A percentile compares a stretch with the other conserved stretches of the same genome.
Conservation (phyloP, 1,140 invertebrate genomes). For the Brachionus paranguensis region DNA sequence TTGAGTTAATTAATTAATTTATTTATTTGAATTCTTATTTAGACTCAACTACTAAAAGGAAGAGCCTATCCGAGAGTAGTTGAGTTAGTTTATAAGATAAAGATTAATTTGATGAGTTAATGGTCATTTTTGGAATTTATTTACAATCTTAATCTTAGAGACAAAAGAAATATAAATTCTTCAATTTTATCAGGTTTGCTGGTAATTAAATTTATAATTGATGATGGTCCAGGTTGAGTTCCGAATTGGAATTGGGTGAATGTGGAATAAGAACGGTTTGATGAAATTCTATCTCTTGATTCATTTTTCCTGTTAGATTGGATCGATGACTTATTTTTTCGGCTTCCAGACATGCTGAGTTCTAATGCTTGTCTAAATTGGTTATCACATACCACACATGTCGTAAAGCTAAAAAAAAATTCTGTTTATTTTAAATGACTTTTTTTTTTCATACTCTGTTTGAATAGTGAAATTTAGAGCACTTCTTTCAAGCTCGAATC, state of each 20-base stretch:
- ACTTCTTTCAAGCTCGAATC: constrained; percentile 66
- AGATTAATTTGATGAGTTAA: too few relatives aligned
- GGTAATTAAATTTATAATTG: not conserved
- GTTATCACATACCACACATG: constrained; percentile 21
- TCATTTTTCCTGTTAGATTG: not conserved
- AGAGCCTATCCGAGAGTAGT: too few relatives aligned
- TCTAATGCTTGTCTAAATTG: constrained; percentile 10
- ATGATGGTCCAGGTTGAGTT: not conserved
- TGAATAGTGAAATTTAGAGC: constrained; percentile 49
- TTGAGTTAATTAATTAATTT: too few relatives aligned
- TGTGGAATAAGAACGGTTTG: not conserved
- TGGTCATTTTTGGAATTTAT: constrained; percentile 6
- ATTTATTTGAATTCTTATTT: too few relatives aligned
- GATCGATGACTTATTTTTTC: not conserved
- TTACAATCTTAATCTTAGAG: constrained; percentile 27
- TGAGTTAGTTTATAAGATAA: too few relatives aligned
- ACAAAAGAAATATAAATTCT: constrained; percentile 13
- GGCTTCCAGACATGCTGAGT: not conserved
- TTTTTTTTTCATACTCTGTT: constrained; percentile 44
- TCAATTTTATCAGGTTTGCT: not conserved
- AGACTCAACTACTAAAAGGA: too few relatives aligned
- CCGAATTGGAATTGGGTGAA: not conserved
- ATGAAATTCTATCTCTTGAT: not conserved
- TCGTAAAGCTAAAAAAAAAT: not conserved
- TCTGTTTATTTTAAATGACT: not conserved